A percentile compares a stretch with the other conserved stretches of the same genome.
These are phyloP conservation scores for Parotia lawesii DNA, from an alignment of 2,113 vertebrate genomes.

Conservation along the genomic window DNA sequence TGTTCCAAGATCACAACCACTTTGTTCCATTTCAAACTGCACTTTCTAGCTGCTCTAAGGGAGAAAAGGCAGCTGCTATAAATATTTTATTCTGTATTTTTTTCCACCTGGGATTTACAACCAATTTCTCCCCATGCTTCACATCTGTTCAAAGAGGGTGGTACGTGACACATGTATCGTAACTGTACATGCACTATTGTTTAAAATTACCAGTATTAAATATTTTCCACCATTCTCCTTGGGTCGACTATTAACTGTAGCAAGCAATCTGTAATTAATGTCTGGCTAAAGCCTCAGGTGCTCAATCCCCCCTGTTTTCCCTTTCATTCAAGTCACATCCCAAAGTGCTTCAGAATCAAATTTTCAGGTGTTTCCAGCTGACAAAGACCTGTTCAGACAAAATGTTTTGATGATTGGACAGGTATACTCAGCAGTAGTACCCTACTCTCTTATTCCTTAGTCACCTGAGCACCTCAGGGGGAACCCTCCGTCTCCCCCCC, in stretches of 20 bases:
- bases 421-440: not conserved
- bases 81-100: not conserved
- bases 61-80: not conserved
- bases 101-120: not conserved
- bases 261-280: not conserved
- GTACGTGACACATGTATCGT: rapidly evolving
- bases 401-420: not conserved
- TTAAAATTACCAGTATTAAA: not conserved
- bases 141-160: not conserved
- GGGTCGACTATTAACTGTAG: not conserved
- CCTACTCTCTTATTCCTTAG: not conserved
- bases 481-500: not conserved
- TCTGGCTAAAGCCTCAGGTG: not conserved
- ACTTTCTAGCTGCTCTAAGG: not conserved
- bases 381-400: not conserved
- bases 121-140: not conserved
- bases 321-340: not conserved
- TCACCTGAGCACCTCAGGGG: not conserved
- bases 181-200: not conserved
- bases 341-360: not conserved
- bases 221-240: not conserved
- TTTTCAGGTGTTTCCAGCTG: not conserved
- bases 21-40: not conserved
- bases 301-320: not conserved
- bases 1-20: not conserved